A percentile compares a stretch with the other conserved stretches of the same genome.
Evolutionary conservation across 2,113 vertebrate species (phyloP).

Genomic region (Orycteropus afer): DNA sequence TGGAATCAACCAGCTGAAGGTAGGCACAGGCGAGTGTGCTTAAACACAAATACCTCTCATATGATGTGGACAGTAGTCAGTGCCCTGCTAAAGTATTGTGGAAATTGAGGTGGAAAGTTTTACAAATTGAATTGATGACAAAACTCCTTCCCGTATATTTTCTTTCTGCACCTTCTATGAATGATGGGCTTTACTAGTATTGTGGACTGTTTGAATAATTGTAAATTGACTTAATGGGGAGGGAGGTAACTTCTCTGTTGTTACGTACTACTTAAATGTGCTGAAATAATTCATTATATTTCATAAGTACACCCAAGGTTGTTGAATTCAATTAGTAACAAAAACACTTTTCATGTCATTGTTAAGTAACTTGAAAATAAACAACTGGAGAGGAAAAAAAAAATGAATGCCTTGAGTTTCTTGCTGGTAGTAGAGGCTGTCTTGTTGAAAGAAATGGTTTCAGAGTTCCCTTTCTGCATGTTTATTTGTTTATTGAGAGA

Average conservation of each 20-base stretch:
- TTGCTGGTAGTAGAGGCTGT: not conserved
- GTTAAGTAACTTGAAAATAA: constrained; percentile 48
- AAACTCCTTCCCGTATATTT: not conserved
- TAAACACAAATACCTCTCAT: not conserved
- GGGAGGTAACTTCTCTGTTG: not conserved
- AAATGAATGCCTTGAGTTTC: not conserved
- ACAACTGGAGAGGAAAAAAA: not conserved
- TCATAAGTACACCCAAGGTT: not conserved
- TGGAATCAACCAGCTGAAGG: not conserved
- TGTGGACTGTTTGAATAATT: not conserved
- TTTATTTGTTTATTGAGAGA: not conserved
- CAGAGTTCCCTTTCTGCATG: not conserved
- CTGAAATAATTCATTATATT: constrained; percentile 55
- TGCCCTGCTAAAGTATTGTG: not conserved
- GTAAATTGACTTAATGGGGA: not conserved
- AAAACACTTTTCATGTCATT: not conserved
- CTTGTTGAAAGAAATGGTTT: not conserved
- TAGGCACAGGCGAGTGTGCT: fast-evolving
- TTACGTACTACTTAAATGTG: constrained; percentile 3
- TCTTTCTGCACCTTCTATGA: not conserved
- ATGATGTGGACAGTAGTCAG: not conserved
- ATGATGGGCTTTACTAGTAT: not conserved
- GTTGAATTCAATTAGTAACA: constrained; percentile 47
- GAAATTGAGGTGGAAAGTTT: not conserved
- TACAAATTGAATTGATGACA: not conserved